A percentile compares a stretch with the other conserved stretches of the same genome.
phyloP scores from a whole-genome alignment of 2,888 invertebrate genomes.

The Pyrocoelia pectoralis region DNA sequence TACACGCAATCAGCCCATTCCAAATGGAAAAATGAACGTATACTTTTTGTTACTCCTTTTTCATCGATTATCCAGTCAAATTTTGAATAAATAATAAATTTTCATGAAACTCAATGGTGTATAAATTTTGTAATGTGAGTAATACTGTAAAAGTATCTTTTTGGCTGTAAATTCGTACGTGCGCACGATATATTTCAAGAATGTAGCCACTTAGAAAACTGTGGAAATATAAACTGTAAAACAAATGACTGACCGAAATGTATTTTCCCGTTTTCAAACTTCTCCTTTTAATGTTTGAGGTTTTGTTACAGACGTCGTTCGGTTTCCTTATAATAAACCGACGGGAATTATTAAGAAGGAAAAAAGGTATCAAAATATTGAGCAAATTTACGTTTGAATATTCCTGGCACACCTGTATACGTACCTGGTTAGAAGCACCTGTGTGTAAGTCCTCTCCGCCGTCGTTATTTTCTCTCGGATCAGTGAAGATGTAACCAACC shows the following conservation, averaged over 20 bases:
- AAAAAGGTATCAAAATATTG: slow-evolving; percentile 5
- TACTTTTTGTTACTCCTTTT: no score
- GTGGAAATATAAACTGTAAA: not conserved
- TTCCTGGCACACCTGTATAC: slow-evolving; percentile 17
- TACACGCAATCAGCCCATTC: no score
- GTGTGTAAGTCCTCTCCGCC: slow-evolving; percentile 46
- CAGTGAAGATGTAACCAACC: slow-evolving; percentile 58
- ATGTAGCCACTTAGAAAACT: not conserved
- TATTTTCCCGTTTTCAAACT: not conserved
- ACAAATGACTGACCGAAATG: not conserved
- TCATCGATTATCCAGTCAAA: no score
- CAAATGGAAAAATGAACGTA: no score
- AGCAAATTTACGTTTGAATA: slow-evolving; percentile 17
- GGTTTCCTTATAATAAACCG: not conserved
- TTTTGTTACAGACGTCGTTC: not conserved
- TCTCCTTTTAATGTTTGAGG: not conserved
- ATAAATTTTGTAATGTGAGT: not conserved
- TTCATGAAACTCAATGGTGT: not conserved
- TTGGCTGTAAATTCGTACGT: not conserved
- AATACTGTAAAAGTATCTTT: not conserved
- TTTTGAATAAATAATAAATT: no score
- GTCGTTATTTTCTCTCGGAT: slow-evolving; percentile 60
- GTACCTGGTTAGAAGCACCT: slow-evolving; percentile 41
- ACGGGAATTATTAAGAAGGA: not conserved
- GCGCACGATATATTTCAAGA: not conserved